Base-by-base conservation (phyloP, 2,888 invertebrate genomes). In the Sthenelais limicola region DNA sequence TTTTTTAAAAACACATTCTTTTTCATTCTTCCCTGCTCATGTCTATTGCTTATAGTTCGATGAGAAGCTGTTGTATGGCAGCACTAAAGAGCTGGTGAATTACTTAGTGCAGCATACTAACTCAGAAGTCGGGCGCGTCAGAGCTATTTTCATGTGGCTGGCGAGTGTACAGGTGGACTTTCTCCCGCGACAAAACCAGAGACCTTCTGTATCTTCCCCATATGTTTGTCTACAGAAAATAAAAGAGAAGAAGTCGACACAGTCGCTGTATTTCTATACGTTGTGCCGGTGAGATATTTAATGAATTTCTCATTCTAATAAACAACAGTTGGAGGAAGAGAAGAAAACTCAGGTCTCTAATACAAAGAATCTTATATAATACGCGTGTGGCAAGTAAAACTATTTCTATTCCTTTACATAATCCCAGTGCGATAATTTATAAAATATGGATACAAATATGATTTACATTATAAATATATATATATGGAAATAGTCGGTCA, bases 191-290 rank as follows among this genome's bases (percentile, higher is more conserved):
- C n/a, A n/a, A n/a, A n/a, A n/a, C n/a, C 35, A 33, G 38, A 21
- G 38, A 24, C 62, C 54, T 24, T 33, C 21, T 18, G 51, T 51
- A 26, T 38, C 52, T 43, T 70, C 54, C 26, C 35, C 43, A 0
- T 24, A 54, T 52, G 38, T 26, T 28, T 70, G 26, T n/a, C 56
- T 70, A 24, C 9, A 38, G n/a, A 51, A 35, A 15, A 38, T 70
- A n/a, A 52, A 70, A 26, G 52, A 38, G 43, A 54, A 28, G 18
- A 52, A 51, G 52, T 38, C 38, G 15, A 70, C 52, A 54, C 70
- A 70, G 38, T 54, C 70, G 15, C 21, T 3, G n/a, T n/a, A 54
- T 2, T 70, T 70, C 54, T 4, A 43, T 4, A 43, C 38, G 21
- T 28, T 70, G 4, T 70, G 70, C 70, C 35, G 33, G 70, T 70